phyloP scores from a whole-genome alignment of 2,888 invertebrate species.

The Atrina japonica region DNA sequence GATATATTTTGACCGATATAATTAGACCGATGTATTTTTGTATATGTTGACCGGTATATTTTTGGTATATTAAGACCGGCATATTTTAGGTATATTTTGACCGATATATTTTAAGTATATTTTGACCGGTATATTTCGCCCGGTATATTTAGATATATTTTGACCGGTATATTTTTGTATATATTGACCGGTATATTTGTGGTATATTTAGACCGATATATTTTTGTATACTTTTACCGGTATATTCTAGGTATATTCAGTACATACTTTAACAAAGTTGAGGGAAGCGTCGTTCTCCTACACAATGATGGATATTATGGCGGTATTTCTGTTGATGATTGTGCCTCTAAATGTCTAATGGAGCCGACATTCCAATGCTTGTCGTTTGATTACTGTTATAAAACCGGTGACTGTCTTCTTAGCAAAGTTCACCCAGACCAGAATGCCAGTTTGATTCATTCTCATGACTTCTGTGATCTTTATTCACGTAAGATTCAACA shows the following conservation, averaged over 20 bases:
- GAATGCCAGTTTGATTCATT: conserved; percentile 37
- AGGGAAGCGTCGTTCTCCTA: not conserved
- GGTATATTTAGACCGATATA: too few species aligned
- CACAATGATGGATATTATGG: conserved; percentile 1
- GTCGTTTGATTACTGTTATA: conserved; percentile 68
- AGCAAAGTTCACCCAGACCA: conserved; percentile 55
- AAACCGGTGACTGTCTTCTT: conserved; percentile 59
- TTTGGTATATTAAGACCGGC: too few species aligned
- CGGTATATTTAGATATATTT: too few species aligned
- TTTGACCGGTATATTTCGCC: too few species aligned
- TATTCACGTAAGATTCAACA: conserved; percentile 63
- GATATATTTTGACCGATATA: too few species aligned
- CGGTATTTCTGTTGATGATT: conserved; percentile 68
- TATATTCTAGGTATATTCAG: not conserved
- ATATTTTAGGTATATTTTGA: too few species aligned
- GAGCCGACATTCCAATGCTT: conserved; percentile 58
- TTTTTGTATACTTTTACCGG: too few species aligned
- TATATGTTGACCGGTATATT: too few species aligned
- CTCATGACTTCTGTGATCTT: conserved; percentile 56
- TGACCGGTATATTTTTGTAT: too few species aligned
- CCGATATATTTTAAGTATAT: too few species aligned
- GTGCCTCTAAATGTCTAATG: conserved; percentile 61
- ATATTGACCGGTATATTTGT: too few species aligned
- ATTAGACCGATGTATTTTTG: too few species aligned
- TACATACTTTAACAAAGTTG: not conserved